Percentiles rank a stretch among this genome's conserved stretches.
Evolutionary conservation across 2,888 invertebrate genomes (phyloP).

Genomic region (Silvanus unidentatus): DNA sequence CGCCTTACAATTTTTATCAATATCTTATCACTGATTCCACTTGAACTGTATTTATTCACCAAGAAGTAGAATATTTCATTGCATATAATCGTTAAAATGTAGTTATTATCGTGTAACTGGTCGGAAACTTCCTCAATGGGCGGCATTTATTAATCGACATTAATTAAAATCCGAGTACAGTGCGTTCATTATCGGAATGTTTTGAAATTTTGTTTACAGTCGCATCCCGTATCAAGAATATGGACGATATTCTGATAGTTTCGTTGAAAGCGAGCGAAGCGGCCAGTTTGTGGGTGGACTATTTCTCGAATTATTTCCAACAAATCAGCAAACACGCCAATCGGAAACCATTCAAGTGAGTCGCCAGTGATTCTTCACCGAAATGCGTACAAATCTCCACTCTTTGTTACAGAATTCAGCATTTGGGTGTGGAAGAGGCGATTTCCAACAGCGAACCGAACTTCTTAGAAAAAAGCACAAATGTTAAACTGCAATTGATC

Average conservation of each 20-base stretch:
- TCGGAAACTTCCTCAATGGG: no score
- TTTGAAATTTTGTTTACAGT: no score
- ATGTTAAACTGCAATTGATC: constrained; percentile 72
- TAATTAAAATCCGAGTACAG: not conserved
- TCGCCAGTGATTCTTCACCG: not conserved
- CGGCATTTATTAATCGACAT: no score
- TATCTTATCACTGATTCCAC: no score
- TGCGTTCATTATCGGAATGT: no score
- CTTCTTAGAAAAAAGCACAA: constrained; percentile 53
- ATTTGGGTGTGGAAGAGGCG: constrained; percentile 67
- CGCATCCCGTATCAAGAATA: no score
- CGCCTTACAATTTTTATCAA: no score
- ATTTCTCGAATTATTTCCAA: constrained; percentile 75
- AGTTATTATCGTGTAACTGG: no score
- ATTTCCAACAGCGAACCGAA: constrained; percentile 31
- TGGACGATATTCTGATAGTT: constrained; percentile 78
- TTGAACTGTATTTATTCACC: no score
- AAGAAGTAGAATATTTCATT: no score
- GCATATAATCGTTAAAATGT: no score
- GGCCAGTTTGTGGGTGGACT: constrained; percentile 74
- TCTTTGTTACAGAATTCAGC: constrained; percentile 67
- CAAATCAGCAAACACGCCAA: constrained; percentile 78
- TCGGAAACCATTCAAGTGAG: constrained; percentile 70
- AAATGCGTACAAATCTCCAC: no score
- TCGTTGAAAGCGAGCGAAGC: constrained; percentile 74